Conservation (phyloP, 2,888 invertebrate genomes). For the Drosophila lutescens region DNA sequence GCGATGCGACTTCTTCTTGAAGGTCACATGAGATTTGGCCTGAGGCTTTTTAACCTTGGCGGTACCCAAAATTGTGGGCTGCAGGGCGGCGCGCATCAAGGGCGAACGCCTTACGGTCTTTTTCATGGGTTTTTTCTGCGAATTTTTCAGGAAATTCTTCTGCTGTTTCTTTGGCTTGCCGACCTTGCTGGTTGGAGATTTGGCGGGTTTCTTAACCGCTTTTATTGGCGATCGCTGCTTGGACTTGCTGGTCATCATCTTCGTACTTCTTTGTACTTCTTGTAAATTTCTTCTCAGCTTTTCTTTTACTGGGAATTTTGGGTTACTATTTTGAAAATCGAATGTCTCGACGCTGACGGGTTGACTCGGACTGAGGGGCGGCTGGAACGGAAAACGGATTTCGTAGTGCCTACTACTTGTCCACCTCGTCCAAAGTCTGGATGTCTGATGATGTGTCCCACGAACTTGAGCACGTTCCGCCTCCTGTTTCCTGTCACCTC, state of each 20-base stretch:
- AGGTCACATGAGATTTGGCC: neutral
- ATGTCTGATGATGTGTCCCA: slow-evolving; percentile 3
- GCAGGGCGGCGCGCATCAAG: neutral
- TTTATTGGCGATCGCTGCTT: neutral
- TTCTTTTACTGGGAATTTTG: slow-evolving; percentile 17
- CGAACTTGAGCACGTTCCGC: slow-evolving; percentile 58
- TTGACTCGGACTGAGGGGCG: neutral
- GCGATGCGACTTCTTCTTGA: slow-evolving; percentile 2
- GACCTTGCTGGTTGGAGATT: neutral
- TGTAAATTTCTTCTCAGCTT: too few relatives aligned
- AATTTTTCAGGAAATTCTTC: neutral
- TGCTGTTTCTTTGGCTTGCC: neutral
- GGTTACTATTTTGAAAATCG: neutral
- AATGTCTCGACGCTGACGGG: slow-evolving; percentile 14
- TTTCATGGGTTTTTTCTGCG: too few relatives aligned
- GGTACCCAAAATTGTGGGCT: neutral
- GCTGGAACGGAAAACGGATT: neutral
- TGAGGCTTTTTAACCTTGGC: neutral
- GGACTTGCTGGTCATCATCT: neutral
- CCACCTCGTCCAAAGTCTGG: neutral
- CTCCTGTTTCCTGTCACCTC: slow-evolving; percentile 38
- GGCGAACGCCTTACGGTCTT: neutral
- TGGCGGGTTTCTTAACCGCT: neutral
- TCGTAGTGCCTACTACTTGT: slow-evolving; percentile 16
- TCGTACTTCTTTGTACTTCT: neutral